phyloP scores from a whole-genome alignment of 2,113 vertebrate genomes.

The Drymodes brunneopygia region DNA sequence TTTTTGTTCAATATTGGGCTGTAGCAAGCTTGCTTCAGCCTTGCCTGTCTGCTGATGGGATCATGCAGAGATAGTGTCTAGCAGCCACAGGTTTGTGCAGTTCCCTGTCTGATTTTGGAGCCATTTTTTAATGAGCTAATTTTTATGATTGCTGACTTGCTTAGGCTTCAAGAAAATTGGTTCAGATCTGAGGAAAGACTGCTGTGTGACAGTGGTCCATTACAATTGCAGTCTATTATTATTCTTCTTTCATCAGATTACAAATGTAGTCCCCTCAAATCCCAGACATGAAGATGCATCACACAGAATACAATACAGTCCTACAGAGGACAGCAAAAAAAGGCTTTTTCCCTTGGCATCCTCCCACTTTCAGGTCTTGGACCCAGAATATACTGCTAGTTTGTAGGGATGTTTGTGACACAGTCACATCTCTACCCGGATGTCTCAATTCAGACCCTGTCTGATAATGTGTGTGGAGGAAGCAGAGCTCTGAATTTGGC shows the following conservation, averaged over 20 bases:
- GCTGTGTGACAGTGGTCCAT: background rate
- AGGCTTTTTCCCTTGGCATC: background rate
- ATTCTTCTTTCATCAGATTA: background rate
- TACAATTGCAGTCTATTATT: background rate
- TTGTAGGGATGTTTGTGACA: background rate
- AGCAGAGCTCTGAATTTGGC: background rate
- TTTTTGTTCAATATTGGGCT: background rate
- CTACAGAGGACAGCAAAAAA: background rate
- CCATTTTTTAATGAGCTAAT: background rate
- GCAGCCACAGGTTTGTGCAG: background rate
- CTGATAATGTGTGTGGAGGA: background rate
- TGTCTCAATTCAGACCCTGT: background rate
- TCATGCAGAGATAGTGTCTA: background rate
- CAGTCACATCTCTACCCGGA: rapidly evolving
- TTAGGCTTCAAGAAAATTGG: background rate
- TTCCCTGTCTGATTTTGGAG: background rate
- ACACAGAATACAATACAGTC: background rate
- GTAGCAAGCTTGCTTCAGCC: background rate
- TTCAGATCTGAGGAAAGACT: background rate
- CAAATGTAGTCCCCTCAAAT: background rate
- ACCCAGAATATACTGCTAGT: background rate
- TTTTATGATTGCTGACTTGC: background rate
- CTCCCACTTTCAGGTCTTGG: background rate
- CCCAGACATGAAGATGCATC: background rate
- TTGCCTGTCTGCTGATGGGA: background rate